Evolutionary conservation across 2,888 invertebrate species (phyloP).

Genomic region (Phyllotreta striolata): DNA sequence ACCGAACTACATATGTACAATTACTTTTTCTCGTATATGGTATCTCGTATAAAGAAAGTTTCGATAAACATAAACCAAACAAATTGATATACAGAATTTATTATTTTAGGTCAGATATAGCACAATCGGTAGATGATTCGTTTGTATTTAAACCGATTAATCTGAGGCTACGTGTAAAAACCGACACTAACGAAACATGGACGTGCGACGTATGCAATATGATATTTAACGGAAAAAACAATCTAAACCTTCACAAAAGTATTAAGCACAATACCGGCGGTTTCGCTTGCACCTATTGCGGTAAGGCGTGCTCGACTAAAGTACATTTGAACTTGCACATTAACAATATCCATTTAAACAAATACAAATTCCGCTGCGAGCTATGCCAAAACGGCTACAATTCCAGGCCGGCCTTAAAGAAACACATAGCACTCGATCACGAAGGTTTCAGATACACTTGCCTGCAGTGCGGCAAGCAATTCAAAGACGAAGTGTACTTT

Average conservation of each 20-base stretch:
- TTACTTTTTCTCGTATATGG: no score
- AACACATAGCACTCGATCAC: conserved; percentile 47
- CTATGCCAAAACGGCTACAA: conserved; percentile 48
- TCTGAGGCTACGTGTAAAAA: conserved; percentile 39
- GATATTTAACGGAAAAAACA: conserved; percentile 61
- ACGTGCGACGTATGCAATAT: conserved; percentile 45
- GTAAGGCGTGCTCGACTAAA: conserved; percentile 43
- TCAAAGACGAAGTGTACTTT: conserved; percentile 47
- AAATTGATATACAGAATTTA: conserved; percentile 12
- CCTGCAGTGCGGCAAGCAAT: conserved; percentile 46
- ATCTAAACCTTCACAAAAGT: conserved; percentile 63
- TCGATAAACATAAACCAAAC: no score
- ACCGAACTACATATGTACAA: no score
- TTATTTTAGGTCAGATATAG: conserved; percentile 34
- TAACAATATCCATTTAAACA: conserved; percentile 60
- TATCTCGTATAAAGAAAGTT: no score
- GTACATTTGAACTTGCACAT: conserved; percentile 43
- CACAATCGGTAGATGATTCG: conserved; percentile 23
- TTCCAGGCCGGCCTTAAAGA: conserved; percentile 40
- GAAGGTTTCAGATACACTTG: conserved; percentile 47
- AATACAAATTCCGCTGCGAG: conserved; percentile 55
- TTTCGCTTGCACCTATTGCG: conserved; percentile 40
- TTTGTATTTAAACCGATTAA: conserved; percentile 2
- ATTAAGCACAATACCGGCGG: conserved; percentile 35
- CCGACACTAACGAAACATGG: conserved; percentile 42